phyloP scores from a whole-genome alignment of 2,888 invertebrate genomes.

The Eupithecia subfuscata region DNA sequence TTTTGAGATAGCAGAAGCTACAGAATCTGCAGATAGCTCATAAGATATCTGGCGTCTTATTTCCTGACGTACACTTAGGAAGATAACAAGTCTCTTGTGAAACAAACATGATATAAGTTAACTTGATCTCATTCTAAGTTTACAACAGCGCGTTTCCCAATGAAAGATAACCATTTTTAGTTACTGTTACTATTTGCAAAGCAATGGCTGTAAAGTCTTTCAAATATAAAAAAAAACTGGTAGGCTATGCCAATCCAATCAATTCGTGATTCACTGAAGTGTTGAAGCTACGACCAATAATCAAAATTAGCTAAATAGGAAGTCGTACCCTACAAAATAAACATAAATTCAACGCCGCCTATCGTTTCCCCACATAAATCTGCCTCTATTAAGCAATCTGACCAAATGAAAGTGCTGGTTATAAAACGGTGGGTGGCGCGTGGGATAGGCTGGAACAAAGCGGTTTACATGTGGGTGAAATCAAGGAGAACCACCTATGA shows the following conservation, averaged over 20 bases:
- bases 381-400: slow-evolving; percentile 67
- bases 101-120: background rate
- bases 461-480: slow-evolving; percentile 66
- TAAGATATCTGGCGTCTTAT: background rate
- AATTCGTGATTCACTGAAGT: background rate
- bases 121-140: background rate
- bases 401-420: slow-evolving; percentile 72
- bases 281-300: background rate
- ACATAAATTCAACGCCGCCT: slow-evolving; percentile 30
- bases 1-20: slow-evolving; percentile 27
- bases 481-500: slow-evolving; percentile 70
- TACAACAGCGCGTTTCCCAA: background rate
- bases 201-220: background rate
- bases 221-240: slow-evolving; percentile 1
- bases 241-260: background rate
- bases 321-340: slow-evolving; percentile 15
- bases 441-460: slow-evolving; percentile 63
- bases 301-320: slow-evolving; percentile 2
- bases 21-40: slow-evolving; percentile 12
- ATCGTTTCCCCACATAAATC: slow-evolving; percentile 62
- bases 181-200: background rate
- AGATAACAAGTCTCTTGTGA: background rate
- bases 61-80: background rate
- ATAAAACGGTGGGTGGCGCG: slow-evolving; percentile 69
- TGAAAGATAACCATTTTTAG: background rate